Evolutionary conservation across 2,797 vertebrate genomes (phyloP).

Genomic region (Rhinichthys osculus): DNA sequence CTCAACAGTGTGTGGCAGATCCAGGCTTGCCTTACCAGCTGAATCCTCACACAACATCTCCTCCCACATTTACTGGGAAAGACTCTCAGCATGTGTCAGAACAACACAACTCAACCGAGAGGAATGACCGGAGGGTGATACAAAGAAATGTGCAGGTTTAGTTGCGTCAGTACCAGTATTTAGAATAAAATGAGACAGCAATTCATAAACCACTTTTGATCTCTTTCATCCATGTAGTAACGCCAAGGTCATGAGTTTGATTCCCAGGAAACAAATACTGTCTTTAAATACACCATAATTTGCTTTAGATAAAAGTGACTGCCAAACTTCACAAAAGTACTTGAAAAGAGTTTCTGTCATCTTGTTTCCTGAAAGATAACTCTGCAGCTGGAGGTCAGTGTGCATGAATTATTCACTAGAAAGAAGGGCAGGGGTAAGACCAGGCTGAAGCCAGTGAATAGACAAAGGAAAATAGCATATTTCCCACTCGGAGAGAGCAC

Average conservation of each 20-base stretch:
- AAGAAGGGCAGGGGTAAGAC: conserved; percentile 17
- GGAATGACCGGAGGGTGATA: conserved; percentile 46
- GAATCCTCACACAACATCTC: conserved; percentile 33
- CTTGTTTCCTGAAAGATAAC: conserved; percentile 27
- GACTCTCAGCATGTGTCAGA: conserved; percentile 32
- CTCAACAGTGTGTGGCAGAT: conserved; percentile 56
- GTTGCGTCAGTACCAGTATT: conserved; percentile 2
- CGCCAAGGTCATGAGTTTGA: neutral
- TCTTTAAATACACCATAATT: neutral
- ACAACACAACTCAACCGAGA: conserved; percentile 48
- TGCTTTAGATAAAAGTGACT: neutral
- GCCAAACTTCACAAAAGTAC: neutral
- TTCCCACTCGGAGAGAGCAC: conserved; percentile 43
- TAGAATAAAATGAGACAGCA: neutral
- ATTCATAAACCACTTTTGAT: neutral
- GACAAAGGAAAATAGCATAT: conserved; percentile 50
- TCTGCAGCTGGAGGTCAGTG: conserved; percentile 28
- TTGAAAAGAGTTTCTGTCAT: conserved; percentile 18
- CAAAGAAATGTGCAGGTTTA: conserved; percentile 27
- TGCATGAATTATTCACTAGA: conserved; percentile 62
- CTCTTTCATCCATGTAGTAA: neutral
- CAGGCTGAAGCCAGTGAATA: conserved; percentile 50
- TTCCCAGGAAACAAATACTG: neutral
- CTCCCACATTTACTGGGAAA: conserved; percentile 46
- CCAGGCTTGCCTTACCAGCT: conserved; percentile 55